Base-by-base conservation (phyloP, 2,888 invertebrate species). In the Trimorus sp. region DNA sequence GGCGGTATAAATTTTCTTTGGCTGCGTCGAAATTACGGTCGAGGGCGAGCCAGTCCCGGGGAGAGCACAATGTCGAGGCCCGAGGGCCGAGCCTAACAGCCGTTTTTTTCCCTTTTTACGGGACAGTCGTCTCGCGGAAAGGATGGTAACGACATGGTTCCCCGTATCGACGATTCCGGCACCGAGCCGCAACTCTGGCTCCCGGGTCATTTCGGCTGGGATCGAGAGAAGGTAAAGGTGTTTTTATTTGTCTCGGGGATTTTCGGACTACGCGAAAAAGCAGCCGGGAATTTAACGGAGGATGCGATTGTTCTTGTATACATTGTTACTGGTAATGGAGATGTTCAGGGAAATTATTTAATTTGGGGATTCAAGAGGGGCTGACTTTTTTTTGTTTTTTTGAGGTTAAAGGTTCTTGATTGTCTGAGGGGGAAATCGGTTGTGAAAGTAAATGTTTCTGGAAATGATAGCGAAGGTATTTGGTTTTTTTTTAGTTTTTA, bases 1-100 rank as follows among this genome's bases (percentile, higher is more conserved):
- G 40, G 26, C 78, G 62, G 85, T 84, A 84, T 85, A 87, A 87
- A 89, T 88, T 89, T 87, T 84, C 86, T 85, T 85, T 83, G 86
- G 83, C 81, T 82, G 82, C 70, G 66, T 65, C 79, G 51, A 79
- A 81, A 71, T 73, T 81, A 79, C 71, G 73, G 48, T 53, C 38
- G 48, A 60, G 16, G 63, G 42, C 68, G 36, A 77, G 48, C 54
- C 58, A 71, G 26, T 45, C 37, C 16, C 36, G 37, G 54, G 62
- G 58, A 70, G 42, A 65, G 45, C 26, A 60, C 58, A 69, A 62
- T 75, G 60, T 66, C 76, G 65, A 7, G 49, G 49, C 63, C 70
- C 7, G 49, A 51, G 54, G 49, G 54, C 56, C 37, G 38, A 16
- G 42, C 66, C 59, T 59, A 58, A 51, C 79, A 76, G 82, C 11